Base-by-base conservation (phyloP, 2,888 invertebrate genomes). In the Trichopria drosophilae region DNA sequence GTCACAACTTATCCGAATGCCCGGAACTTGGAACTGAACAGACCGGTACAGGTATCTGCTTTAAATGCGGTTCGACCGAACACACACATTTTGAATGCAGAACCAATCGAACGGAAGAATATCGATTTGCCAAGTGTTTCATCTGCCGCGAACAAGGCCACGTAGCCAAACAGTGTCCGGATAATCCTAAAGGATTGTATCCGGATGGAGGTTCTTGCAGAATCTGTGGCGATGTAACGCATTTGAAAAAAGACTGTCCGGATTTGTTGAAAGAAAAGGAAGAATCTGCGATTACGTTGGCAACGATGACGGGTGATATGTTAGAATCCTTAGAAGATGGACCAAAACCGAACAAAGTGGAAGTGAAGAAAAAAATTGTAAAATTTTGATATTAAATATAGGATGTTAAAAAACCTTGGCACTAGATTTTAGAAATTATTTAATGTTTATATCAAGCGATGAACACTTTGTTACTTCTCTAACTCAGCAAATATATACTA, bases 61-160 rank as follows among this genome's bases (percentile, higher is more conserved):
- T 88, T 68, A 92, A 91, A 73, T 93, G 93, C 75, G 93, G 93
- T 1, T 91, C 91, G 0, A 88, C 88, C 4, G 92, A 93, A 69
- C 93, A 93, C 68, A 83, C 82, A 9, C 84, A 86, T 64, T 84
- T 83, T 68, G 83, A 86, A 65, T 88, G 88, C 64, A 84, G 82
- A 77, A 85, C 86, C 1, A 81, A 81, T 24, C 81, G 77, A 59
- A 80, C 81, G 29, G 81, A 83, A 54, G 84, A 85, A 50, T 91
- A 84, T 66, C 83, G 88, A 68, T 92, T 85, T 77, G 93, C 93
- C 0, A 85, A 84, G 45, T 95, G 94, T 74, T 94, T 93, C 68
- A 86, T 94, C 59, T 94, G 94, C 72, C 84, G 84, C 43, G 86
- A 92, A 74, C 84, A 84, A 75, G 93, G 93, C 4, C 93, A 94